phyloP scores from a whole-genome alignment of 2,113 vertebrate species.

The Piprites chloris region DNA sequence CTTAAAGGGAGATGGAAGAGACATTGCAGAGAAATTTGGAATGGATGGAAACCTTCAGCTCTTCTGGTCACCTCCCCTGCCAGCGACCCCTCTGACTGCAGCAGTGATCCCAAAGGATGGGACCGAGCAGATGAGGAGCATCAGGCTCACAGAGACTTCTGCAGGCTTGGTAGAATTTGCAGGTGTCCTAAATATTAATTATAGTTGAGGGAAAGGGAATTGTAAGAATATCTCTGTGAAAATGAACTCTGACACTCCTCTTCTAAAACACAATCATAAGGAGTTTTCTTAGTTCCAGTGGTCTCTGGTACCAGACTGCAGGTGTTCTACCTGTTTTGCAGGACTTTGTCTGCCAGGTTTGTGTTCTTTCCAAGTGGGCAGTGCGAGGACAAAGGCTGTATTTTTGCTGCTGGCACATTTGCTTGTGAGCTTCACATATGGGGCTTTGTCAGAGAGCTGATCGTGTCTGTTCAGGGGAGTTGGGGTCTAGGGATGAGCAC shows the following conservation, averaged over 20 bases:
- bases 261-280: neutral
- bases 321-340: neutral
- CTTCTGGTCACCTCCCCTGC: neutral
- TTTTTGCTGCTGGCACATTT: neutral
- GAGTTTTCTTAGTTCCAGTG: neutral
- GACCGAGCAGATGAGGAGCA: neutral
- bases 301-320: neutral
- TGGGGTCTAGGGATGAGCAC: neutral
- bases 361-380: neutral
- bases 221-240: neutral
- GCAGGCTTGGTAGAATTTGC: neutral
- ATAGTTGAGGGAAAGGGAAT: neutral
- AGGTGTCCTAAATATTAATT: neutral
- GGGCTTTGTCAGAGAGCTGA: neutral
- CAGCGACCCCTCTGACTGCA: accelerated
- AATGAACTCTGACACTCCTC: neutral
- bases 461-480: neutral
- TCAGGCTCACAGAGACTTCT: neutral
- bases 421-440: neutral
- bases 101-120: neutral
- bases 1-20: neutral
- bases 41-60: neutral
- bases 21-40: neutral
- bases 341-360: neutral
- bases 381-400: neutral